Base-by-base conservation (phyloP, 2,888 invertebrate species). In the Erannis defoliaria region DNA sequence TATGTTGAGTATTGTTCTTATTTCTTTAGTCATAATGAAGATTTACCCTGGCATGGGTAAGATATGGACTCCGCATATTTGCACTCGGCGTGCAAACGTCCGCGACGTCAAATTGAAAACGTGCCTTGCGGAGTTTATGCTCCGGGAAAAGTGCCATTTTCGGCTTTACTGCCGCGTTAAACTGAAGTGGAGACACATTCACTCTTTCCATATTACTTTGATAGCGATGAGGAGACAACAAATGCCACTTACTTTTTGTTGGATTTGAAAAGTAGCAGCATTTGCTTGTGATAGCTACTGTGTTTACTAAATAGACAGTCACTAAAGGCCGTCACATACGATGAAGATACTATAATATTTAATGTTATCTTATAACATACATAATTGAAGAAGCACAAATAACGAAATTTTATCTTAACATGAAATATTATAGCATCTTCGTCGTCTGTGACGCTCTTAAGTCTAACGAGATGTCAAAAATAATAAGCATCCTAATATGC, bases 31-130 rank as follows among this genome's bases (percentile, higher is more conserved):
- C 18, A 14, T 38, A 10, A 18, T 18, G 9, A 8, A 38, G 10
- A 38, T 18, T 4, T 19, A 19, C 10, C 38, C 4, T 1, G 42
- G 38, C 18, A 42, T 21, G 18, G 40, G n/a, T 42, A 23, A 42
- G 43, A 45, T 26, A 26, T 45, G 43, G 26, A 26, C 14, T 26
- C 6, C 45, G 43, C 48, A 56, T 62, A 57, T 62, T 62, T 57
- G 45, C 56, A 26, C 46, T 62, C 35, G 37, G 29, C 40, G 51
- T 19, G 59, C 62, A 45, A 60, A 66, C 60, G 67, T 67, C 58
- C 62, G 56, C 58, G 54, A 55, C 54, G 29, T 62, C 50, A 67
- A 66, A 70, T 66, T 67, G 64, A 66, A 66, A 66, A 67, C 67
- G 70, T 70, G 70, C 55, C 66, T 62, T 26, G 62, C 62, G 57